Evolutionary conservation across 2,113 vertebrate genomes (phyloP).

Genomic region (Trichechus manatus): DNA sequence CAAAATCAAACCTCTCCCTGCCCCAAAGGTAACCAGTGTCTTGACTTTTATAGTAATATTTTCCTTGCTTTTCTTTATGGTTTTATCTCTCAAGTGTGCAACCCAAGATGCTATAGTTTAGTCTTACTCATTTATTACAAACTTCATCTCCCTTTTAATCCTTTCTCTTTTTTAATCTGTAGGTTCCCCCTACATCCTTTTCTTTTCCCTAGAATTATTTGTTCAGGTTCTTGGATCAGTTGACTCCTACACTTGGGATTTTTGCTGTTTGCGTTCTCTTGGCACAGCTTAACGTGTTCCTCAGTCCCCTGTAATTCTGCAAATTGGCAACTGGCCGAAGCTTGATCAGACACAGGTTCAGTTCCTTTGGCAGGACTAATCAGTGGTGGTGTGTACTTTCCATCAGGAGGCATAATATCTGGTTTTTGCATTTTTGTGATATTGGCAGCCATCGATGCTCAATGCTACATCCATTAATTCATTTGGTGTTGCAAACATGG

Average conservation of each 20-base stretch:
- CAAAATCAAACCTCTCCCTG: background rate
- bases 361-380: background rate
- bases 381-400: background rate
- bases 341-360: background rate
- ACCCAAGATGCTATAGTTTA: background rate
- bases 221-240: background rate
- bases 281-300: background rate
- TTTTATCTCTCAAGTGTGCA: background rate
- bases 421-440: background rate
- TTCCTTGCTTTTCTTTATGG: background rate
- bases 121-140: constrained; percentile 1
- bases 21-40: too few relatives aligned
- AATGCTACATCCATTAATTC: background rate
- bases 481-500: background rate
- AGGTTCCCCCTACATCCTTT: background rate
- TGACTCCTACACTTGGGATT: background rate
- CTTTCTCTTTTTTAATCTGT: background rate
- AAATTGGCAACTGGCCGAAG: background rate
- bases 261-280: background rate
- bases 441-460: background rate
- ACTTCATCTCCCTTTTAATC: background rate
- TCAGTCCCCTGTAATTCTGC: background rate
- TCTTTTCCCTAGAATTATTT: background rate
- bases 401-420: background rate
- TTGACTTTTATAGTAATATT: background rate